Conservation (phyloP, 1,140 invertebrate genomes). For the Drosophila pseudoananassae region DNA sequence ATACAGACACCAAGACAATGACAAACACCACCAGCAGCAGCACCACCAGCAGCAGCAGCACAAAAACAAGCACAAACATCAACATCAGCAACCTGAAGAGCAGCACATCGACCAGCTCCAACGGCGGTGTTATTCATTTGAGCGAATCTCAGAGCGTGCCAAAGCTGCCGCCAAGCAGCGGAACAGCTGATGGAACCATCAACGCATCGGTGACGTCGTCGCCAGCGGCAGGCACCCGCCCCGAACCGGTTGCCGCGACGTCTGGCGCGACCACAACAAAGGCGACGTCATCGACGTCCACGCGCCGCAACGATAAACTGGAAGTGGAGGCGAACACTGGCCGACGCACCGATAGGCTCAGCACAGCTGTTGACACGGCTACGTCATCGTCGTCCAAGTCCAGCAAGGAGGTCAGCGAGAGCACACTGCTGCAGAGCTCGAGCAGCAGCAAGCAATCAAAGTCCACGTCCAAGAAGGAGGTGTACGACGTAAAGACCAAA, state of each 20-base stretch:
- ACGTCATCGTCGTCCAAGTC: slow-evolving; percentile 41
- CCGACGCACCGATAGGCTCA: slow-evolving; percentile 14
- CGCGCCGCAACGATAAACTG: slow-evolving; percentile 53
- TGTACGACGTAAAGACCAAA: slow-evolving; percentile 83
- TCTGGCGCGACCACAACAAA: slow-evolving; percentile 65
- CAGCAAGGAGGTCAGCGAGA: slow-evolving; percentile 61
- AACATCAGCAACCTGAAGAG: slow-evolving; percentile 33
- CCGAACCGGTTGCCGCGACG: slow-evolving; percentile 63
- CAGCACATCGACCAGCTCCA: slow-evolving; percentile 30
- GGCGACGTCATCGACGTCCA: slow-evolving; percentile 33
- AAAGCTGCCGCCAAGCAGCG: slow-evolving; percentile 36
- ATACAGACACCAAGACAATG: slow-evolving; percentile 33
- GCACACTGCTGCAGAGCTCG: slow-evolving; percentile 39
- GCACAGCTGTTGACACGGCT: slow-evolving; percentile 48
- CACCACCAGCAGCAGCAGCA: slow-evolving; percentile 13
- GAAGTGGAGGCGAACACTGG: slow-evolving; percentile 16
- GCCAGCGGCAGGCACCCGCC: slow-evolving; percentile 13
- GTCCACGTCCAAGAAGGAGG: slow-evolving; percentile 67
- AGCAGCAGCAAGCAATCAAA: slow-evolving; percentile 59
- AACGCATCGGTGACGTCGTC: slow-evolving; percentile 58
- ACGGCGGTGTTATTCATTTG: slow-evolving; percentile 24
- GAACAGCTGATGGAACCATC: slow-evolving; percentile 49
- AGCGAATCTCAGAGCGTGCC: slow-evolving; percentile 77
- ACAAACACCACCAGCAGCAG: slow-evolving; percentile 39
- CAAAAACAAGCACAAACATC: slow-evolving; percentile 25